Evolutionary conservation across 2,888 invertebrate genomes (phyloP).

Genomic region (Stenotaenia linearis): DNA sequence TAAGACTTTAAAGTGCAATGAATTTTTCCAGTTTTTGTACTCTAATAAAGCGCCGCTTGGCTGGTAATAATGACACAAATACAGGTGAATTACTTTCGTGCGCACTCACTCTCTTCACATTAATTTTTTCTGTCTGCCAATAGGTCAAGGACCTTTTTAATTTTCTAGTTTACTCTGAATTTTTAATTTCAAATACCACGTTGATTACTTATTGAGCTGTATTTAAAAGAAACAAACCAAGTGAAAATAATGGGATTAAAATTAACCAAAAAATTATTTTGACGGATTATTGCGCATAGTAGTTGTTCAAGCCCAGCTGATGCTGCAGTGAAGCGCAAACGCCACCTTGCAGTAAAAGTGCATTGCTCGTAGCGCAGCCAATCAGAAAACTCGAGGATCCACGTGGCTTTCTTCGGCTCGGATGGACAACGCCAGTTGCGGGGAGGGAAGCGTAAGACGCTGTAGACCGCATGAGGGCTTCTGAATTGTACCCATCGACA

Average conservation of each 20-base stretch:
- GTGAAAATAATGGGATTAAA: neutral
- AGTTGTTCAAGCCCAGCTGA: neutral
- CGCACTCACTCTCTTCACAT: neutral
- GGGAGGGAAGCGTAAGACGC: neutral
- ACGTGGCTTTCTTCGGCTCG: neutral
- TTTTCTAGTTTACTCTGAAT: neutral
- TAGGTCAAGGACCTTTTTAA: neutral
- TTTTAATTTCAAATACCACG: neutral
- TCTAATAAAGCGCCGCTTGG: neutral
- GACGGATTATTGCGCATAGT: neutral
- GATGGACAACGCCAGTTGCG: slow-evolving; percentile 18
- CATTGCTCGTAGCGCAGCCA: neutral
- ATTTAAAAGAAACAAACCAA: neutral
- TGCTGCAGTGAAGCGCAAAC: slow-evolving; percentile 17
- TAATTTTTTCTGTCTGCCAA: neutral
- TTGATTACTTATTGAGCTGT: neutral
- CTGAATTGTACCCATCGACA: neutral
- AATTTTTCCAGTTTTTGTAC: neutral
- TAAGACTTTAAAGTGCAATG: neutral
- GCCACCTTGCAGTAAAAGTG: neutral
- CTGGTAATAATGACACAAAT: neutral
- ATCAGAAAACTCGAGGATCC: neutral
- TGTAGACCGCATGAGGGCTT: neutral
- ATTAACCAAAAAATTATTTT: neutral
- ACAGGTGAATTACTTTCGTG: neutral